Percentiles rank a stretch among this genome's conserved stretches.
These are phyloP conservation scores for Anguilla anguilla DNA, from an alignment of 2,797 vertebrate genomes.

Conservation along the genomic window DNA sequence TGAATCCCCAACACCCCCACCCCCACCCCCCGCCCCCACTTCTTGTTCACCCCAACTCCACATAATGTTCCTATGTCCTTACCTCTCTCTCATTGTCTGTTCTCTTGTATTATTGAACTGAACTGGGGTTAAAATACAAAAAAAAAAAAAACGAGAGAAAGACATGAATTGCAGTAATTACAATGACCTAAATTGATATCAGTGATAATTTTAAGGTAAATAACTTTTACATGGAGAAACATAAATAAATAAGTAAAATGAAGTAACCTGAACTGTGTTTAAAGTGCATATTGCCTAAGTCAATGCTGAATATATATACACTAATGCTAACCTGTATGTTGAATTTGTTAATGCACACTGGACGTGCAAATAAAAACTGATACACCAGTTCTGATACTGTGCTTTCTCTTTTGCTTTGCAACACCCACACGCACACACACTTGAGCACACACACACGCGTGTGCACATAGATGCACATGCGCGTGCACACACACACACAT, in stretches of 20 bases:
- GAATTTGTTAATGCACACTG: slow-evolving; percentile 81
- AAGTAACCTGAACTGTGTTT: slow-evolving; percentile 67
- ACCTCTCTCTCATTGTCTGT: slow-evolving; percentile 45
- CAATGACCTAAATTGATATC: slow-evolving; percentile 29
- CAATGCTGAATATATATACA: slow-evolving; percentile 68
- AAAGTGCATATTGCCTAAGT: slow-evolving; percentile 70
- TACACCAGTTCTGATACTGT: slow-evolving; percentile 58
- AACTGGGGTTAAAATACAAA: slow-evolving; percentile 29
- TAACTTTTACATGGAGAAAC: slow-evolving; percentile 40
- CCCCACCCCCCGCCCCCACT: background rate
- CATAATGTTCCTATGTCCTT: slow-evolving; percentile 19
- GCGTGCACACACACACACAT: background rate
- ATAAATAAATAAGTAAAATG: slow-evolving; percentile 46
- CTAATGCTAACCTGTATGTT: slow-evolving; percentile 85
- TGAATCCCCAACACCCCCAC: background rate
- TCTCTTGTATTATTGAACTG: slow-evolving; percentile 68
- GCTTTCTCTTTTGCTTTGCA: background rate
- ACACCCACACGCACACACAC: background rate
- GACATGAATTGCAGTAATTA: slow-evolving; percentile 44
- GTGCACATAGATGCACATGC: background rate
- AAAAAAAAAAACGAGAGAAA: slow-evolving; percentile 59
- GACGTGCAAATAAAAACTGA: slow-evolving; percentile 86
- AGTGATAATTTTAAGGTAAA: slow-evolving; percentile 31
- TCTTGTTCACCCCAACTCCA: slow-evolving; percentile 47
- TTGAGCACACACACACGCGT: background rate